Conservation (phyloP, 2,113 vertebrate species). For the Oncorhynchus keta region DNA sequence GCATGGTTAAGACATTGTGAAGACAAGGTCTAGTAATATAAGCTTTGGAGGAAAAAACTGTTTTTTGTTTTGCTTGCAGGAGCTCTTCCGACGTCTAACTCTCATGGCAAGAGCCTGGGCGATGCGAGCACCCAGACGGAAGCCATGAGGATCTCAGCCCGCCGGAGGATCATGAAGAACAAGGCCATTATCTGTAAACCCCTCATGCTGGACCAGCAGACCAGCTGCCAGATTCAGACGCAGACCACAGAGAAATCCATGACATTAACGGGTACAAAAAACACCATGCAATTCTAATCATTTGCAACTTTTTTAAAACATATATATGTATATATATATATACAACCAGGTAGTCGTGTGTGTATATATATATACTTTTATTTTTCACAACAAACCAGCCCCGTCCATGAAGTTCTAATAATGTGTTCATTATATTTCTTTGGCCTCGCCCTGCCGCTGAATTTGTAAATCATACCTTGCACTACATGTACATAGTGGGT, state of each 20-base stretch:
- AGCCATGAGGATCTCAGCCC: constrained; percentile 81
- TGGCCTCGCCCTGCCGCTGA: too few species aligned
- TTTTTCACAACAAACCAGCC: too few species aligned
- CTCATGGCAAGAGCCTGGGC: constrained; percentile 89
- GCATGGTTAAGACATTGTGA: not conserved
- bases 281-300: not conserved
- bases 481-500: too few species aligned
- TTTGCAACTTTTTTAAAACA: not conserved
- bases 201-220: constrained; percentile 90
- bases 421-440: too few species aligned
- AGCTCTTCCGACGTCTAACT: constrained; percentile 81
- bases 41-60: constrained; percentile 24
- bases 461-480: not conserved
- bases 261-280: constrained; percentile 61
- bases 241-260: constrained; percentile 67
- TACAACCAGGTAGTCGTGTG: too few species aligned
- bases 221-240: constrained; percentile 83
- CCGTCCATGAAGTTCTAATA: too few species aligned
- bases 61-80: constrained; percentile 67
- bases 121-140: constrained; percentile 97
- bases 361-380: too few species aligned
- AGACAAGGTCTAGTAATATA: not conserved
- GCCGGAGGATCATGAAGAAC: constrained; percentile 91
- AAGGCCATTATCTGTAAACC: constrained; percentile 95
- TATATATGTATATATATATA: too few species aligned